Evolutionary conservation across 2,797 vertebrate genomes (phyloP).

Genomic region (Calcarius lapponicus): DNA sequence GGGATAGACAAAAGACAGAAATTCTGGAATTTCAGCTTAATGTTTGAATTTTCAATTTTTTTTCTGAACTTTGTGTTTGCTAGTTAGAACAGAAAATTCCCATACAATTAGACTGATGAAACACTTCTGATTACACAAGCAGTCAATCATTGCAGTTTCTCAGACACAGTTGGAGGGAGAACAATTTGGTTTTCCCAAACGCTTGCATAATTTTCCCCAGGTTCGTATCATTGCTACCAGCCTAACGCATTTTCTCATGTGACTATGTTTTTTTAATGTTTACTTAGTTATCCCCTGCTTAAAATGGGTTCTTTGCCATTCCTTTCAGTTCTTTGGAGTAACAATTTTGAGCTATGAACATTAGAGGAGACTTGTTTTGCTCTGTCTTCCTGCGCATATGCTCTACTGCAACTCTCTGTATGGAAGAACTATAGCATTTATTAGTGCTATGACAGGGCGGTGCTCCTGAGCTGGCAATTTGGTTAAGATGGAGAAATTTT

Average conservation of each 20-base stretch:
- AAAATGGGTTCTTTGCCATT: constrained; percentile 8
- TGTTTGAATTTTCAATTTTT: background rate
- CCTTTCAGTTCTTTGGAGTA: background rate
- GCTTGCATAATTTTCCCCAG: constrained; percentile 4
- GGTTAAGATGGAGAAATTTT: background rate
- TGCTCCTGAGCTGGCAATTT: background rate
- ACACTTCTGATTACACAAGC: background rate
- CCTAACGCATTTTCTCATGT: constrained; percentile 28
- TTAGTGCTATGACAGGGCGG: background rate
- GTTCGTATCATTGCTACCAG: background rate
- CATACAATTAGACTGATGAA: background rate
- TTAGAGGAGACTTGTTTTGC: background rate
- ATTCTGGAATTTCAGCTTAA: background rate
- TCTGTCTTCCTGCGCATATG: constrained; percentile 4
- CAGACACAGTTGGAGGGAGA: background rate
- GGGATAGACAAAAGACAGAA: background rate
- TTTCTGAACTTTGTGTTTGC: background rate
- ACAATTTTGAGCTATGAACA: background rate
- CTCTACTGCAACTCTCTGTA: background rate
- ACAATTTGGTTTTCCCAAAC: background rate
- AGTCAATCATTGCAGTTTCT: background rate
- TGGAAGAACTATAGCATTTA: background rate
- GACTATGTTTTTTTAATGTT: constrained; percentile 6
- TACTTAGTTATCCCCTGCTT: background rate
- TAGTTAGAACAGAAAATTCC: constrained; percentile 10